These are phyloP conservation scores for Falco concolor DNA, from an alignment of 2,797 vertebrate genomes.

Conservation along the genomic window DNA sequence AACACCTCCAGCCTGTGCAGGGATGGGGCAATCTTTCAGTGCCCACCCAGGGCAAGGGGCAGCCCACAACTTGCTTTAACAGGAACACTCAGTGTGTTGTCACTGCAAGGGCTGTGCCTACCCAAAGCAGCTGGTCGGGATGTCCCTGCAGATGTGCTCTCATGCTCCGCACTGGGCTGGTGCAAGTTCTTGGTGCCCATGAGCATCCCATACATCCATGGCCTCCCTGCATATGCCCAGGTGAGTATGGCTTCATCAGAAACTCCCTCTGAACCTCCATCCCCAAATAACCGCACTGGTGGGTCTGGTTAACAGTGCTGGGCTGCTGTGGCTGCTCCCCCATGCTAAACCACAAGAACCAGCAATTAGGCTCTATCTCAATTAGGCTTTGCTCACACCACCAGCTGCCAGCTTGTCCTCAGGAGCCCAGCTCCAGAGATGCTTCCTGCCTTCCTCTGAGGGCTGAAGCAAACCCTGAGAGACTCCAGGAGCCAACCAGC, in stretches of 20 bases:
- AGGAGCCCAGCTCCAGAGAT: background rate
- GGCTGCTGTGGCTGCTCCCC: background rate
- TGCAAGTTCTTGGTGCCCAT: background rate
- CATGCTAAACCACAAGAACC: background rate
- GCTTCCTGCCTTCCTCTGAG: background rate
- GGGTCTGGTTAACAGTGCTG: background rate
- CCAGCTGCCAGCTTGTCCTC: background rate
- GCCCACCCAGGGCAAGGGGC: background rate
- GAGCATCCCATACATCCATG: accelerated
- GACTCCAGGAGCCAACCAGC: background rate
- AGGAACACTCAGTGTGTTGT: background rate
- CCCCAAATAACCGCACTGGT: background rate
- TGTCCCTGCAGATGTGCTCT: accelerated
- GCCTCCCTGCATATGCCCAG: background rate
- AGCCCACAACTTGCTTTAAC: background rate
- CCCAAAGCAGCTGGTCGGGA: background rate
- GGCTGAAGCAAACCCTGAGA: background rate
- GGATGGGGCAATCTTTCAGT: background rate
- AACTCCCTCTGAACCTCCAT: background rate
- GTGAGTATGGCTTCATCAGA: background rate
- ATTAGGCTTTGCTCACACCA: background rate
- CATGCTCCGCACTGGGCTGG: background rate
- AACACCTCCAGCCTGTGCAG: background rate
- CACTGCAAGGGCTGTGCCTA: background rate
- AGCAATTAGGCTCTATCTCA: background rate